A percentile compares a stretch with the other conserved stretches of the same genome.
Evolutionary conservation across 2,888 invertebrate genomes (phyloP).

Genomic region (Volucella bombylans): DNA sequence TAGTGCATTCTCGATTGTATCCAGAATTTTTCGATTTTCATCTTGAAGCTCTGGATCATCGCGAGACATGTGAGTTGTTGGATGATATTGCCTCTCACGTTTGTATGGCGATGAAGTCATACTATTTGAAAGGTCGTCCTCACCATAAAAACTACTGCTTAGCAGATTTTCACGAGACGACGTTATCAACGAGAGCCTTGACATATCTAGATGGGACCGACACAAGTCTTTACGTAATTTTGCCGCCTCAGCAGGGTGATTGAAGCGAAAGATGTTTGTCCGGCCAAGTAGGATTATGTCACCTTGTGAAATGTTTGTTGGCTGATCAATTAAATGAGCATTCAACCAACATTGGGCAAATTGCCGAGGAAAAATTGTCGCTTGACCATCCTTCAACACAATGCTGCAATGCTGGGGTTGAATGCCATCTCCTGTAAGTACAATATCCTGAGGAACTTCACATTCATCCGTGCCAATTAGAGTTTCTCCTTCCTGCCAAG

Average conservation of each 20-base stretch:
- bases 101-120: constrained; percentile 79
- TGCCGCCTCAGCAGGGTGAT: constrained; percentile 94
- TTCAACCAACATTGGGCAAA: constrained; percentile 92
- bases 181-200: constrained; percentile 90
- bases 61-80: constrained; percentile 81
- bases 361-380: constrained; percentile 88
- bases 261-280: constrained; percentile 93
- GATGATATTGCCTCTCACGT: constrained; percentile 81
- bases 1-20: constrained; percentile 87
- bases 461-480: constrained; percentile 91
- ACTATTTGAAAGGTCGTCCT: constrained; percentile 78
- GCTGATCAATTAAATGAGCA: constrained; percentile 89
- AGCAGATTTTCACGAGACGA: constrained; percentile 88
- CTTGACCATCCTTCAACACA: constrained; percentile 87
- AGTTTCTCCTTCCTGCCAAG: constrained; percentile 90
- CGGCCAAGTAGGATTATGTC: constrained; percentile 90
- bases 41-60: constrained; percentile 86
- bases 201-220: constrained; percentile 89
- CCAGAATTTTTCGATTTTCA: constrained; percentile 87
- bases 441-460: constrained; percentile 87
- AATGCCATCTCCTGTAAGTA: constrained; percentile 89
- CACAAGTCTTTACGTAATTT: constrained; percentile 88
- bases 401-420: constrained; percentile 91
- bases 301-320: constrained; percentile 91
- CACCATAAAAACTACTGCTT: constrained; percentile 81